Conservation (phyloP, 1,140 invertebrate species). For the Drosophila orosa region DNA sequence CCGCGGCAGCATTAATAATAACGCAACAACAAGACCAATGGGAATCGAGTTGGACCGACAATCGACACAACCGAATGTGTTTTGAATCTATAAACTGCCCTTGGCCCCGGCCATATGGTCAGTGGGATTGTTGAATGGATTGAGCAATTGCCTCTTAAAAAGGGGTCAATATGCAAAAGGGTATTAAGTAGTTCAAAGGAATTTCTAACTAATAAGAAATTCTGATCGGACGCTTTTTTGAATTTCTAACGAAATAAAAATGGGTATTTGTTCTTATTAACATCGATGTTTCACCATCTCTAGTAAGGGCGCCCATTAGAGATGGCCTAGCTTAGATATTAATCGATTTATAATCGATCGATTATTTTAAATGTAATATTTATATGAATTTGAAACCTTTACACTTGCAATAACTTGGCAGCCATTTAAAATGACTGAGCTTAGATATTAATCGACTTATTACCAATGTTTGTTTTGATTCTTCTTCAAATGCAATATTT, state of each 20-base stretch:
- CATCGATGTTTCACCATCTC: too few relatives aligned
- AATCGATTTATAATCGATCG: background rate
- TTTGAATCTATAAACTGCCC: constrained; percentile 75
- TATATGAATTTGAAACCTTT: background rate
- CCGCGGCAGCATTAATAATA: constrained; percentile 74
- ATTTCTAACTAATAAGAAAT: background rate
- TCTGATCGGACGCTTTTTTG: background rate
- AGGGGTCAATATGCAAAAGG: background rate
- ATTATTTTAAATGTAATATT: background rate
- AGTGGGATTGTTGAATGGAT: constrained; percentile 10
- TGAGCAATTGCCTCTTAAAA: constrained; percentile 30
- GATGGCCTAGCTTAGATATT: too few relatives aligned
- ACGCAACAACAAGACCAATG: constrained; percentile 60
- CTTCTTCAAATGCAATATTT: background rate
- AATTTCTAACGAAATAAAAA: background rate
- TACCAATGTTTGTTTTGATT: background rate
- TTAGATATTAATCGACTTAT: background rate
- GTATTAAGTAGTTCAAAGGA: constrained; percentile 13
- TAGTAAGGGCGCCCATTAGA: background rate
- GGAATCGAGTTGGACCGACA: constrained; percentile 43
- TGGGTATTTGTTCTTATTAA: background rate
- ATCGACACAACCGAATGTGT: constrained; percentile 44
- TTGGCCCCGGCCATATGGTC: constrained; percentile 19
- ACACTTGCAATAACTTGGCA: background rate
- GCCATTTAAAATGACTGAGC: background rate